Percentiles rank a stretch among this genome's conserved stretches.
Conservation (phyloP, 2,113 vertebrate species). For the Loxodonta africana region DNA sequence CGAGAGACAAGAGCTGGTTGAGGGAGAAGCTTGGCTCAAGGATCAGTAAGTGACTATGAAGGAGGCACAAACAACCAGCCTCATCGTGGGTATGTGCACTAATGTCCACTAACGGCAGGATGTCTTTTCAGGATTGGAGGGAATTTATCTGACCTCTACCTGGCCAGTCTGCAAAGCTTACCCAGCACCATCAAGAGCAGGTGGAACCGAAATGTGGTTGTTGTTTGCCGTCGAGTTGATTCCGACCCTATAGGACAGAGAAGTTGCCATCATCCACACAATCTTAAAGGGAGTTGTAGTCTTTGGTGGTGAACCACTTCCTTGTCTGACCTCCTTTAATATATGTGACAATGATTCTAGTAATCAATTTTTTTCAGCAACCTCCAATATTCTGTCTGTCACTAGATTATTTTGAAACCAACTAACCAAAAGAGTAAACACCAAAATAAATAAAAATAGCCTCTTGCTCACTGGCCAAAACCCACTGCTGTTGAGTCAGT, state of each 20-base stretch:
- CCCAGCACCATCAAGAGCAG: not conserved
- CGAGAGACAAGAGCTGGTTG: not conserved
- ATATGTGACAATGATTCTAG: not conserved
- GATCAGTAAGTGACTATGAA: not conserved
- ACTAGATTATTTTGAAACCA: constrained; percentile 44
- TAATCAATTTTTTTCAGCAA: constrained; percentile 44
- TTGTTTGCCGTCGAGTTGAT: not conserved
- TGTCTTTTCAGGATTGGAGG: not conserved
- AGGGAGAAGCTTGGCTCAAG: not conserved
- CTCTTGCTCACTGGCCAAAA: not conserved
- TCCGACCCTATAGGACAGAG: not conserved
- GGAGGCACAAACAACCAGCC: not conserved
- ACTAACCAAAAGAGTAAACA: not conserved
- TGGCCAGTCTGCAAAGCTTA: not conserved
- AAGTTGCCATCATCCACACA: not conserved
- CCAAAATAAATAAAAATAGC: not conserved
- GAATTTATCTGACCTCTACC: not conserved
- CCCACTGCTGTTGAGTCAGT: too few relatives aligned
- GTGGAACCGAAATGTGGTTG: not conserved
- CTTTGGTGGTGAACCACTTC: constrained; percentile 73
- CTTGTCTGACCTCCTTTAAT: constrained; percentile 60
- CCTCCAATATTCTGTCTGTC: not conserved
- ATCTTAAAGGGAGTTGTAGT: constrained; percentile 29
- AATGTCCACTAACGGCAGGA: not conserved
- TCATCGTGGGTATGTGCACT: fast-evolving